Percentiles rank a stretch among this genome's conserved stretches.
phyloP scores from a whole-genome alignment of 1,140 invertebrate genomes.

The Riptortus pedestris region DNA sequence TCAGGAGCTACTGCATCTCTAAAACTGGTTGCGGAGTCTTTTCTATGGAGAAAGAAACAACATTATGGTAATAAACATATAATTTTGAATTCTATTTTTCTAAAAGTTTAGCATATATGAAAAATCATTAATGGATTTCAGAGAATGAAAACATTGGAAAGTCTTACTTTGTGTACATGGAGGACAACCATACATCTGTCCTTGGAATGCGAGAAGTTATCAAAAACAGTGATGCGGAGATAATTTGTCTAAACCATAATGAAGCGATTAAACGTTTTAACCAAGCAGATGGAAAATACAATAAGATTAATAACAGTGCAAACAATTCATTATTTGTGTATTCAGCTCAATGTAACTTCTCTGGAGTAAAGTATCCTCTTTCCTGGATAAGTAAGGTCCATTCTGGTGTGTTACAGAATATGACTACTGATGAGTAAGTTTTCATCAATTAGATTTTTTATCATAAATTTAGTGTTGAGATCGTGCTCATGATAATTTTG shows the following conservation, averaged over 20 bases:
- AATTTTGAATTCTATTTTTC: not conserved
- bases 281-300: not conserved
- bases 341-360: slow-evolving; percentile 91
- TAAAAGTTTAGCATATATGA: not conserved
- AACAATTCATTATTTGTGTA: slow-evolving; percentile 67
- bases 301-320: slow-evolving; percentile 1
- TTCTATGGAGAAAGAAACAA: slow-evolving; percentile 43
- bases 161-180: slow-evolving; percentile 58
- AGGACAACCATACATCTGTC: slow-evolving; percentile 92
- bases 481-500: too few relatives aligned
- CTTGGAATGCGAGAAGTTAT: slow-evolving; percentile 72
- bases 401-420: slow-evolving; percentile 38
- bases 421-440: not conserved
- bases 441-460: too few relatives aligned
- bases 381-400: slow-evolving; percentile 57
- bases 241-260: slow-evolving; percentile 39
- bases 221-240: slow-evolving; percentile 34
- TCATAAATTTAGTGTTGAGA: too few relatives aligned
- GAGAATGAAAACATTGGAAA: not conserved
- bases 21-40: slow-evolving; percentile 74
- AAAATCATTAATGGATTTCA: not conserved
- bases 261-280: slow-evolving; percentile 29
- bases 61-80: not conserved
- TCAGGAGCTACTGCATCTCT: slow-evolving; percentile 75
- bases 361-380: slow-evolving; percentile 78